Base-by-base conservation (phyloP, 1,140 invertebrate species). In the Zaprionus gabonicus region DNA sequence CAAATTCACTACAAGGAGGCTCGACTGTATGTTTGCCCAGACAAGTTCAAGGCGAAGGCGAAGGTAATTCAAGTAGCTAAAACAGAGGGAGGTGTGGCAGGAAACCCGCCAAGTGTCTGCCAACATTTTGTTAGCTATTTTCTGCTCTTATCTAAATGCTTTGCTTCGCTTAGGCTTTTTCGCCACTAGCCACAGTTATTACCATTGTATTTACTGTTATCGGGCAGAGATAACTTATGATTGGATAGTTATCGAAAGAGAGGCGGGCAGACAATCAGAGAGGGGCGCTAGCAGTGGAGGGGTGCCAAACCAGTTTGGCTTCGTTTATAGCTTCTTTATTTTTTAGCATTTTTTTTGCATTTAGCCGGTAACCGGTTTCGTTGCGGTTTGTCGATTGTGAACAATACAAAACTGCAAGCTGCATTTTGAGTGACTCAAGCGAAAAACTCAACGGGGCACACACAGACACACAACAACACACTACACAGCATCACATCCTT, bases 341-440 rank as follows among this genome's bases (percentile, higher is more conserved):
- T 36, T 31, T 17, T 44, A 56, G 36, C 28, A 12, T 46, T 59
- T 76, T 51, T 46, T 67, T 51, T 78, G 81, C 57, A 76, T 66
- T 73, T 81, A 76, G 82, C 86, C 86, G 86, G 82, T 87, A 90
- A 90, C 86, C 86, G 82, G 86, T 91, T 91, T 91, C 56, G 66
- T 60, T 74, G 73, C 60, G 66, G 64, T 59, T 71, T 67, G 38
- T 46, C 49, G 57, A 41, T 72, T 72, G 69, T 53, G 17, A 68
- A 64, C 66, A 76, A 74, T 25, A 34, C 31, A 34, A 31, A 28
- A 74, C 64, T 69, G 68, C 77, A 76, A 86, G 87, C 59, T 86
- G 83, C 82, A 86, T 49, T 68, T 49, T 17, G 31, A 25, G 20
- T 76, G 76, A 82, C 53, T 80, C 81, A 82, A 31, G 53, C 53